Percentiles rank a stretch among this genome's conserved stretches.
Evolutionary conservation across 2,113 vertebrate genomes (phyloP).

Genomic region (Shinisaurus crocodilurus): DNA sequence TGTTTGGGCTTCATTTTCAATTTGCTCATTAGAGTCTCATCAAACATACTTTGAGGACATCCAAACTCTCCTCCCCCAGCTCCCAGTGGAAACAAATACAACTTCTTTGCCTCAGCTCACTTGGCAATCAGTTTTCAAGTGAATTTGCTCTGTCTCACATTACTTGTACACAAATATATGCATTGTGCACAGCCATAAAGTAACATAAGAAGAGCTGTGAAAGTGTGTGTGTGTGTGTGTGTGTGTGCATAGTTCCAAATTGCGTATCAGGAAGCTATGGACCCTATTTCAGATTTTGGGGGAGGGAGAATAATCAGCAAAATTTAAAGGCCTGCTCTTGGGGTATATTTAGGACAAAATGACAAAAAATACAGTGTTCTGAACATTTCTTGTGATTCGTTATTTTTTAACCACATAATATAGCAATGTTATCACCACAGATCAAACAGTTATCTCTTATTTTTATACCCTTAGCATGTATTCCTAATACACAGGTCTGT

Average conservation of each 20-base stretch:
- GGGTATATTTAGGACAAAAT: not conserved
- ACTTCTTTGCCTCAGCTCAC: not conserved
- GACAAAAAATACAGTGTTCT: too few species aligned
- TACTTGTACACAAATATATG: not conserved
- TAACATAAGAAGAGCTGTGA: not conserved
- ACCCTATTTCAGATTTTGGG: not conserved
- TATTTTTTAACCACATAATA: not conserved
- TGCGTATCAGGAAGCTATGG: not conserved
- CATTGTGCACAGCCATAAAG: not conserved
- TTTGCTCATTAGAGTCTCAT: not conserved
- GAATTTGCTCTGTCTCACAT: not conserved
- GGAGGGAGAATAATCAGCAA: not conserved
- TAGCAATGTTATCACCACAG: not conserved
- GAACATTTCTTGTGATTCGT: not conserved
- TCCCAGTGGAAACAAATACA: not conserved
- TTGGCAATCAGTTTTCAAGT: not conserved
- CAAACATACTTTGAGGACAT: not conserved
- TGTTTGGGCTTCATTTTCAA: not conserved
- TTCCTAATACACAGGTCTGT: not conserved
- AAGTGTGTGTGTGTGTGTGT: not conserved
- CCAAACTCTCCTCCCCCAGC: too few species aligned
- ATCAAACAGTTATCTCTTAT: too few species aligned
- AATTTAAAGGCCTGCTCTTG: not conserved
- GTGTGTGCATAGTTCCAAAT: not conserved
- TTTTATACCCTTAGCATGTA: not conserved